phyloP scores from a whole-genome alignment of 2,113 vertebrate species.

The Salvator merianae region DNA sequence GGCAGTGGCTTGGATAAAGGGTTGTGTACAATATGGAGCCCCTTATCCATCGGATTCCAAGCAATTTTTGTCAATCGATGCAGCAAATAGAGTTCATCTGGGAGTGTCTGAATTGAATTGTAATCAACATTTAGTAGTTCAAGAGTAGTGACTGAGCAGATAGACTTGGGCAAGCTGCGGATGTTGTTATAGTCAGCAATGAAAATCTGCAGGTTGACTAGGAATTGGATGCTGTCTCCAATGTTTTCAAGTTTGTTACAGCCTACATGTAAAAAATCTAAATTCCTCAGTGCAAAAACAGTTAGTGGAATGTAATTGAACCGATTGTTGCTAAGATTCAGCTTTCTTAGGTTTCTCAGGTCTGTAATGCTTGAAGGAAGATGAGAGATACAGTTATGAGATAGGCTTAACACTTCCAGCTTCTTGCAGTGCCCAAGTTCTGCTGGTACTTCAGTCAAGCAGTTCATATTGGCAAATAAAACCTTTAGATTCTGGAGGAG shows the following conservation, averaged over 20 bases:
- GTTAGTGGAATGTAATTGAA: slow-evolving; percentile 89
- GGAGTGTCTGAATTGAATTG: slow-evolving; percentile 88
- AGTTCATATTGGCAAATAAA: slow-evolving; percentile 89
- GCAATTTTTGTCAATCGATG: slow-evolving; percentile 80
- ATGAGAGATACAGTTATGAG: slow-evolving; percentile 86
- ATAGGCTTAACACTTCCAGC: slow-evolving; percentile 91
- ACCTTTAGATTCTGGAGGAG: slow-evolving; percentile 86
- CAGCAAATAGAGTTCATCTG: slow-evolving; percentile 84
- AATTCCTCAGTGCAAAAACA: slow-evolving; percentile 83
- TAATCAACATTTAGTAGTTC: slow-evolving; percentile 91
- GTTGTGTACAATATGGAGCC: slow-evolving; percentile 90
- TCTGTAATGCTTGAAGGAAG: slow-evolving; percentile 82
- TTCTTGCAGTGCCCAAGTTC: slow-evolving; percentile 86
- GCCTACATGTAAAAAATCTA: slow-evolving; percentile 91
- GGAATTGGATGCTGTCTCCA: slow-evolving; percentile 88
- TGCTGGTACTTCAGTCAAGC: slow-evolving; percentile 84
- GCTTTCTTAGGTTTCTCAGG: slow-evolving; percentile 82
- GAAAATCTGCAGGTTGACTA: slow-evolving; percentile 88
- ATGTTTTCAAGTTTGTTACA: slow-evolving; percentile 90
- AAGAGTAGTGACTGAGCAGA: slow-evolving; percentile 83
- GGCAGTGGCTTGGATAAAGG: slow-evolving; percentile 88
- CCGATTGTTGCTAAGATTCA: slow-evolving; percentile 92
- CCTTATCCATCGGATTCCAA: slow-evolving; percentile 93
- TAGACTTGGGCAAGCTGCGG: slow-evolving; percentile 81
- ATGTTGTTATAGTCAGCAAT: slow-evolving; percentile 89